Conservation (phyloP, 2,113 vertebrate species). For the Reinhardtius hippoglossoides region DNA sequence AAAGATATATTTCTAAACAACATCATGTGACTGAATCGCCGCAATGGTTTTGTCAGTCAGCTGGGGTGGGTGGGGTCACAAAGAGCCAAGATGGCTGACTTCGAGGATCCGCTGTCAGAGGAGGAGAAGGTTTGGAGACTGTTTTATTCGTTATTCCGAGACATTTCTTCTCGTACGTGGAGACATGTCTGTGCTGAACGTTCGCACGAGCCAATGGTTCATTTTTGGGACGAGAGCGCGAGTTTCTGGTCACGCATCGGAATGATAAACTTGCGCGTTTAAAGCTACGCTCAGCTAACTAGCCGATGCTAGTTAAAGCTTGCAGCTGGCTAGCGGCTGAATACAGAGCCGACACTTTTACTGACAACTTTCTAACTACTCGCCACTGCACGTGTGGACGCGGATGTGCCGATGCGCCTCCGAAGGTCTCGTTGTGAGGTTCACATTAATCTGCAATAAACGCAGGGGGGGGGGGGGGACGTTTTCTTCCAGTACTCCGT, state of each 20-base stretch:
- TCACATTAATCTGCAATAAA: neutral
- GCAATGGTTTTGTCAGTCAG: slow-evolving; percentile 45
- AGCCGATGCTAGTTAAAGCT: slow-evolving; percentile 49
- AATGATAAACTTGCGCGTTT: slow-evolving; percentile 43
- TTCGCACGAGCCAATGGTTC: neutral
- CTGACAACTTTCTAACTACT: neutral
- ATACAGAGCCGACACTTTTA: neutral
- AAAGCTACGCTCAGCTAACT: slow-evolving; percentile 41
- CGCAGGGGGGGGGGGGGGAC: neutral
- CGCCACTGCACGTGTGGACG: neutral
- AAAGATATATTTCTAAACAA: neutral
- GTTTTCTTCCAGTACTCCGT: neutral
- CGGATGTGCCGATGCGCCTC: neutral
- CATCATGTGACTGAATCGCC: neutral
- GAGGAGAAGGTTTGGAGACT: slow-evolving; percentile 90
- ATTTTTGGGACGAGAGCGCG: rapidly evolving
- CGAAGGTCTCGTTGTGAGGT: neutral
- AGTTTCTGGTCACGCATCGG: neutral
- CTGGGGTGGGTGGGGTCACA: slow-evolving; percentile 77
- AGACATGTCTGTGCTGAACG: neutral
- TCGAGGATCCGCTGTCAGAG: slow-evolving; percentile 93
- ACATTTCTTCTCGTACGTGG: neutral
- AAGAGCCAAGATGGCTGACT: slow-evolving; percentile 94
- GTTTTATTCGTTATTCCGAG: slow-evolving; percentile 19
- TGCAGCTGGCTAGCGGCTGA: slow-evolving; percentile 22